Percentiles rank a stretch among this genome's conserved stretches.
Evolutionary conservation across 2,888 invertebrate genomes (phyloP).

Genomic region (Argyresthia goedartella): DNA sequence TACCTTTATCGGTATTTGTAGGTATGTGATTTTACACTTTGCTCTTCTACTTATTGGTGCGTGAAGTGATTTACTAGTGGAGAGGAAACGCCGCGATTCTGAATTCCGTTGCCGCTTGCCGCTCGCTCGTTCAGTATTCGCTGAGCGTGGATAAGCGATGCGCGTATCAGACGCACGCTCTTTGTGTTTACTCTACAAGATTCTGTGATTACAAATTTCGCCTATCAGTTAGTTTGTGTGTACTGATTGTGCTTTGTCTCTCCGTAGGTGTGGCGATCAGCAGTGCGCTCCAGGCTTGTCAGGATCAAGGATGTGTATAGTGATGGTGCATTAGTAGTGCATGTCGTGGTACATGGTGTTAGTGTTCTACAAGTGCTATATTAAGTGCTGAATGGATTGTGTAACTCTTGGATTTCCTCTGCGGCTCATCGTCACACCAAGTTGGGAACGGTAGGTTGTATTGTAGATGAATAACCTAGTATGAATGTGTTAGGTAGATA

Average conservation of each 20-base stretch:
- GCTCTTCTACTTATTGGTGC: slow-evolving; percentile 48
- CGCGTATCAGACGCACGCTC: slow-evolving; percentile 20
- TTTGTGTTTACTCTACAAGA: neutral
- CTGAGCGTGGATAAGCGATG: slow-evolving; percentile 33
- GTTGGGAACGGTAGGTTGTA: slow-evolving; percentile 56
- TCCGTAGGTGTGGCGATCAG: slow-evolving; percentile 43
- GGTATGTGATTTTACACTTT: slow-evolving; percentile 54
- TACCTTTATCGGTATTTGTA: slow-evolving; percentile 24
- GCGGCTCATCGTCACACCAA: slow-evolving; percentile 59
- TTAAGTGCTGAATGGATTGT: slow-evolving; percentile 65
- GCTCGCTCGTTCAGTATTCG: slow-evolving; percentile 42
- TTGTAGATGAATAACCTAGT: neutral
- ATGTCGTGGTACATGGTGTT: slow-evolving; percentile 5
- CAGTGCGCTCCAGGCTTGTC: slow-evolving; percentile 27
- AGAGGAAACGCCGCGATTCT: slow-evolving; percentile 31
- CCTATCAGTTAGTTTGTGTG: neutral
- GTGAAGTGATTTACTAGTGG: slow-evolving; percentile 43
- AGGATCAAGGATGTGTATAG: slow-evolving; percentile 56
- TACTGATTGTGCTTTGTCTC: slow-evolving; percentile 31
- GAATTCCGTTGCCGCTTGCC: slow-evolving; percentile 26
- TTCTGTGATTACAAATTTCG: neutral
- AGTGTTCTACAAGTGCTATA: slow-evolving; percentile 40
- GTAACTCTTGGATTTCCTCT: slow-evolving; percentile 63
- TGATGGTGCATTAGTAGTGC: slow-evolving; percentile 45
- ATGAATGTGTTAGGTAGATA: neutral